Conservation (phyloP, 2,888 invertebrate genomes). For the Hymenopus coronatus region DNA sequence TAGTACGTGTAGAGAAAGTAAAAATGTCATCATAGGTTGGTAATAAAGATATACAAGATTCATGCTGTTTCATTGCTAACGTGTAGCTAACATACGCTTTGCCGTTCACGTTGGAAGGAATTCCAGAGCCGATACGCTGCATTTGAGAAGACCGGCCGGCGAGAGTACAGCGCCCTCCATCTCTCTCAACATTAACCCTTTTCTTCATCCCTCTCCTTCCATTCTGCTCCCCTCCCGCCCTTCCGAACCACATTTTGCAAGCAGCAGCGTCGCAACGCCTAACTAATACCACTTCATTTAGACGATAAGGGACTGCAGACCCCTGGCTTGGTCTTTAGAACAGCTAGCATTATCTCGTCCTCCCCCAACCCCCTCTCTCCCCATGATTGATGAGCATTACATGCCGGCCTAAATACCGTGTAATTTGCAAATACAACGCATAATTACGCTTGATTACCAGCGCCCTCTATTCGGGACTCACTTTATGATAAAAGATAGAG, state of each 20-base stretch:
- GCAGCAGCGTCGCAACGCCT: conserved; percentile 25
- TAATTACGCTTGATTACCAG: conserved; percentile 48
- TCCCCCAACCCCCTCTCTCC: conserved; percentile 14
- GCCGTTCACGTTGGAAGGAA: too few relatives aligned
- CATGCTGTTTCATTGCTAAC: too few relatives aligned
- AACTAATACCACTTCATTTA: conserved; percentile 37
- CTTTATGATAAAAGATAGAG: conserved; percentile 28
- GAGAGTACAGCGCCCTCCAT: not conserved
- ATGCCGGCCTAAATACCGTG: conserved; percentile 62
- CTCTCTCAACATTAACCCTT: not conserved
- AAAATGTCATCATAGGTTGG: too few relatives aligned
- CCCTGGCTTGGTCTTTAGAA: conserved; percentile 17
- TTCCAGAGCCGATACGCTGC: not conserved
- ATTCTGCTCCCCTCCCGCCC: conserved; percentile 16
- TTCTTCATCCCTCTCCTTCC: conserved; percentile 5
- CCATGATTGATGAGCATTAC: conserved; percentile 36
- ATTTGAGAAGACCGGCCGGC: not conserved
- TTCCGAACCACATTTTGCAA: conserved; percentile 31
- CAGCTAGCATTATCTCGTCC: conserved; percentile 26
- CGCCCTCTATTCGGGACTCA: conserved; percentile 30
- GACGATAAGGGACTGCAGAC: conserved; percentile 35
- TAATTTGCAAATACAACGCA: conserved; percentile 74
- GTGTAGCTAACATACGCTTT: too few relatives aligned
- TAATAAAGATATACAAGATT: too few relatives aligned
- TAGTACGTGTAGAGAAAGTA: too few relatives aligned